Evolutionary conservation across 1,140 invertebrate species (phyloP).

Genomic region (Acromyrmex echinatior): DNA sequence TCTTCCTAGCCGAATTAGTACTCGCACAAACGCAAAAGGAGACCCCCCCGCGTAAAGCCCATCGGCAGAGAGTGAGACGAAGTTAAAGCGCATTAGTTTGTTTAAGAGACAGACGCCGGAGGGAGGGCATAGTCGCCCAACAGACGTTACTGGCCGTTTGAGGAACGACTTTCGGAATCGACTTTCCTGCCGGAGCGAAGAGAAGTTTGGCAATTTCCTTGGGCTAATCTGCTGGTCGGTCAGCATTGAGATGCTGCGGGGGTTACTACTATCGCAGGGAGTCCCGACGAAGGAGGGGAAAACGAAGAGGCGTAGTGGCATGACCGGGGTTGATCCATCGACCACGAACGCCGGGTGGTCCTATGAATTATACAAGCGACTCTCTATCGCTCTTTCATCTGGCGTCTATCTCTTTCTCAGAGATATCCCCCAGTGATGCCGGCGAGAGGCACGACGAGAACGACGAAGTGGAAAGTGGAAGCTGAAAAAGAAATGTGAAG

Average conservation of each 20-base stretch:
- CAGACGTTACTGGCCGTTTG: slow-evolving; percentile 75
- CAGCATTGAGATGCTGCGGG: slow-evolving; percentile 86
- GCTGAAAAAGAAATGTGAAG: not conserved
- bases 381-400: slow-evolving; percentile 60
- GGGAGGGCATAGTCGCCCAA: slow-evolving; percentile 13
- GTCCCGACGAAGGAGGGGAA: not conserved
- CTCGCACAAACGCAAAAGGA: slow-evolving; percentile 1
- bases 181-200: slow-evolving; percentile 82
- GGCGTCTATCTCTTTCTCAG: slow-evolving; percentile 45
- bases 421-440: slow-evolving; percentile 39
- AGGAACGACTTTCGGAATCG: slow-evolving; percentile 85
- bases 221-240: slow-evolving; percentile 86
- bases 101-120: slow-evolving; percentile 48
- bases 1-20: slow-evolving; percentile 8
- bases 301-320: not conserved
- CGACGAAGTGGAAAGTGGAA: not conserved
- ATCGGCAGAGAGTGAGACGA: slow-evolving; percentile 13
- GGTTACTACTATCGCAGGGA: slow-evolving; percentile 73
- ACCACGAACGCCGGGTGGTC: slow-evolving; percentile 80
- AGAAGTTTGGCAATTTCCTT: slow-evolving; percentile 87
- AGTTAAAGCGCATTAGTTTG: slow-evolving; percentile 54
- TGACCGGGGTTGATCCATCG: slow-evolving; percentile 69
- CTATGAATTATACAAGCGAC: slow-evolving; percentile 87
- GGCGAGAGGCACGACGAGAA: slow-evolving; percentile 9
- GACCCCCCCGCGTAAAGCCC: not conserved